Evolutionary conservation across 1,140 invertebrate genomes (phyloP).

Genomic region (Polyergus mexicanus): DNA sequence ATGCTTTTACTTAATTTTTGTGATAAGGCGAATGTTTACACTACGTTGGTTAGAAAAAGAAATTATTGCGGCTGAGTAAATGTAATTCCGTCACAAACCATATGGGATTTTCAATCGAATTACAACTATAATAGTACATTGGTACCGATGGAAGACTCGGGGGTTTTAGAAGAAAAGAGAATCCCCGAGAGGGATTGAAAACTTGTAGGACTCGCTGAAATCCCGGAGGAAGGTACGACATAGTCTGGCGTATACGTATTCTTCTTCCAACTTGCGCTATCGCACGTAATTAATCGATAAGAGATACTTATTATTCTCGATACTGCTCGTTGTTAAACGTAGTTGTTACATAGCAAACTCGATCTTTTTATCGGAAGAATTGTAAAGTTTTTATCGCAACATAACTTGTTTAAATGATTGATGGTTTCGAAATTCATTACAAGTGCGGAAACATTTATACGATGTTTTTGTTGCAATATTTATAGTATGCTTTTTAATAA

Average conservation of each 20-base stretch:
- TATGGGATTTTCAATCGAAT: conserved; percentile 67
- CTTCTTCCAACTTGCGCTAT: not conserved
- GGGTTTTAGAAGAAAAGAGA: conserved; percentile 46
- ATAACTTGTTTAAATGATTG: not conserved
- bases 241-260: not conserved
- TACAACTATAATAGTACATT: conserved; percentile 67
- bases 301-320: conserved; percentile 13
- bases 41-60: conserved; percentile 10
- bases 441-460: not conserved
- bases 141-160: conserved; percentile 53
- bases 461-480: not conserved
- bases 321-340: not conserved
- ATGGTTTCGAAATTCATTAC: not conserved
- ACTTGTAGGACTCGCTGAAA: conserved; percentile 45
- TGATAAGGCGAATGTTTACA: not conserved
- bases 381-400: not conserved
- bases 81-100: conserved; percentile 42
- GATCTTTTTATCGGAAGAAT: not conserved
- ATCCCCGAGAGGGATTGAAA: conserved; percentile 50
- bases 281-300: not conserved
- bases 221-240: conserved; percentile 40
- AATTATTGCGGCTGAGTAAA: conserved; percentile 13
- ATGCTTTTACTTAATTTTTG: conserved; percentile 17
- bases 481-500: conserved; percentile 10
- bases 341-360: not conserved